Percentiles rank a stretch among this genome's conserved stretches.
Conservation (phyloP, 2,888 invertebrate species). For the Caenorhabditis angaria region DNA sequence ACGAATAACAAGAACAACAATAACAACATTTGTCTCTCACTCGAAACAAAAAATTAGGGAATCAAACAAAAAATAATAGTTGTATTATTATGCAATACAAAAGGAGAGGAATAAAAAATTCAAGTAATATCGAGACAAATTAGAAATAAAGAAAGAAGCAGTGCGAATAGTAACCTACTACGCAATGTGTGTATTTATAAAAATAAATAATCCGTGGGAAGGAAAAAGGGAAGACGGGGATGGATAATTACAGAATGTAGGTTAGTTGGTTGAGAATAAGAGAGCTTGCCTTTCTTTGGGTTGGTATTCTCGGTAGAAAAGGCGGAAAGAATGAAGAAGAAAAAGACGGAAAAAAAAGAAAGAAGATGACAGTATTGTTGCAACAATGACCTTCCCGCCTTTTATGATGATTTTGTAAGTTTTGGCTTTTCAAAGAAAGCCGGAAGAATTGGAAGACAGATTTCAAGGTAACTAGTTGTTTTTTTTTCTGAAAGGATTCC, state of each 20-base stretch:
- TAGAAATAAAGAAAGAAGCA: background rate
- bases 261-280: slow-evolving; percentile 31
- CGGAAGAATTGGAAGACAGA: no score
- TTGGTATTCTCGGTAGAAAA: background rate
- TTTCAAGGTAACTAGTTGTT: no score
- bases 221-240: background rate
- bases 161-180: no score
- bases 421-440: no score
- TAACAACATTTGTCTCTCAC: background rate
- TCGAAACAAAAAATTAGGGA: background rate
- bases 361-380: background rate
- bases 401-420: background rate
- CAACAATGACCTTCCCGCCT: slow-evolving; percentile 2
- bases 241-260: slow-evolving; percentile 46
- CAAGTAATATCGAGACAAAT: background rate
- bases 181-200: background rate
- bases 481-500: no score
- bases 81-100: background rate
- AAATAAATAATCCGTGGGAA: slow-evolving; percentile 1
- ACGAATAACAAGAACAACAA: background rate
- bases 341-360: background rate
- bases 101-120: background rate
- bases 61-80: background rate
- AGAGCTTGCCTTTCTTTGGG: no score
- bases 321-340: background rate